Percentiles rank a stretch among this genome's conserved stretches.
phyloP scores from a whole-genome alignment of 2,888 invertebrate genomes.

The Phymatocera aterrima region DNA sequence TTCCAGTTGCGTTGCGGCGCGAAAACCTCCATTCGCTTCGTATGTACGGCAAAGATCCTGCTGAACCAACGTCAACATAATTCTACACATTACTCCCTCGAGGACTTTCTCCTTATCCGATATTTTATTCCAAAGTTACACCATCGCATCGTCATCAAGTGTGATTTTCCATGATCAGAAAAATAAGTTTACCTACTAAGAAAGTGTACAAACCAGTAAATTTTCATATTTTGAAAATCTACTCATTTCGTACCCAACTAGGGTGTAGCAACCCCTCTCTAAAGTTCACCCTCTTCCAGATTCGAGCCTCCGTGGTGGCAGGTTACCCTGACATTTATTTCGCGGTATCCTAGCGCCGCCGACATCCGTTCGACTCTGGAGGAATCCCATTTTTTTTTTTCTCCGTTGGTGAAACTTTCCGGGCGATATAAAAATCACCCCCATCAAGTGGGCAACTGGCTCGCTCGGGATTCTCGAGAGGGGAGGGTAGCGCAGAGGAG shows the following conservation, averaged over 20 bases:
- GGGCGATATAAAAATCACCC: constrained; percentile 38
- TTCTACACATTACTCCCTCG: no score
- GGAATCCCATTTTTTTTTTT: background rate
- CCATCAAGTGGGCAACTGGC: constrained; percentile 30
- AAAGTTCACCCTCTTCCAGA: background rate
- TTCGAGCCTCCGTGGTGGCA: background rate
- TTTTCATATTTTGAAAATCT: background rate
- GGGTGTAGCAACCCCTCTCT: background rate
- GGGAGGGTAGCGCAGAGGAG: constrained; percentile 9
- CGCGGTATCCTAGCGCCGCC: constrained; percentile 24
- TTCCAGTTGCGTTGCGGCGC: constrained; percentile 34
- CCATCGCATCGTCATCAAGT: no score
- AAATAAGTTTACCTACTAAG: no score
- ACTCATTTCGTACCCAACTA: background rate
- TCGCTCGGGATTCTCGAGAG: background rate
- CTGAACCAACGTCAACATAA: no score
- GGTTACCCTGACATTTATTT: constrained; percentile 31
- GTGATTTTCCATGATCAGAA: no score
- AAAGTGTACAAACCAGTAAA: background rate
- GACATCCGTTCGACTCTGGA: constrained; percentile 29
- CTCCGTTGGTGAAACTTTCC: constrained; percentile 1
- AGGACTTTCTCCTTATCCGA: no score
- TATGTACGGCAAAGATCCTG: no score
- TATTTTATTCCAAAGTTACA: no score
- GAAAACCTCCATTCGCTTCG: background rate